A percentile compares a stretch with the other conserved stretches of the same genome.
Evolutionary conservation across 2,888 invertebrate genomes (phyloP).

Genomic region (Zhuqinia jingwanae): DNA sequence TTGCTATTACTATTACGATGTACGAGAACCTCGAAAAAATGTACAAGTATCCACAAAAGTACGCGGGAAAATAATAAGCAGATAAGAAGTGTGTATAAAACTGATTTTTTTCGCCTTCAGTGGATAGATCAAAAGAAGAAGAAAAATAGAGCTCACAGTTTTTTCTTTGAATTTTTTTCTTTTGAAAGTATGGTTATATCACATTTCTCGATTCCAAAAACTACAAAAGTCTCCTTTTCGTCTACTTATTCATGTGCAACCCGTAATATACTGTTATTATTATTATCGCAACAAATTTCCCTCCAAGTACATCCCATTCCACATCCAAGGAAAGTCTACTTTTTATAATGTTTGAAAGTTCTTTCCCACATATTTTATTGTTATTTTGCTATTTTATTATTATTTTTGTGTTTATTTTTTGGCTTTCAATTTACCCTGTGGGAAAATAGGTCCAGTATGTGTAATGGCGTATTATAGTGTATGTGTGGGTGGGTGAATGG

Average conservation of each 20-base stretch:
- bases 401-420: slow-evolving; percentile 5
- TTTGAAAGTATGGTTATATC: not conserved
- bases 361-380: not conserved
- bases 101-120: slow-evolving; percentile 1
- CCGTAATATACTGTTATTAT: slow-evolving; percentile 9
- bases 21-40: not conserved
- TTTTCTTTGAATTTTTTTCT: not conserved
- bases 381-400: not conserved
- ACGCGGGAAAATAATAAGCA: not conserved
- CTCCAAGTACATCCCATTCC: not conserved
- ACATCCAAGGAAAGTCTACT: too few species aligned
- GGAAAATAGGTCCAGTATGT: not conserved
- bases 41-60: not conserved
- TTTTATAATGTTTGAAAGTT: too few species aligned
- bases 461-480: too few species aligned
- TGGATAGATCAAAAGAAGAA: not conserved
- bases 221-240: not conserved
- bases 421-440: not conserved
- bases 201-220: not conserved
- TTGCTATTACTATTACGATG: not conserved
- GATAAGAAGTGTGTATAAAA: not conserved
- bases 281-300: slow-evolving; percentile 23
- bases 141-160: not conserved
- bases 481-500: too few species aligned
- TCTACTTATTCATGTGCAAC: not conserved